These are phyloP conservation scores for Talpa occidentalis DNA, from an alignment of 2,113 vertebrate genomes.

Conservation along the genomic window DNA sequence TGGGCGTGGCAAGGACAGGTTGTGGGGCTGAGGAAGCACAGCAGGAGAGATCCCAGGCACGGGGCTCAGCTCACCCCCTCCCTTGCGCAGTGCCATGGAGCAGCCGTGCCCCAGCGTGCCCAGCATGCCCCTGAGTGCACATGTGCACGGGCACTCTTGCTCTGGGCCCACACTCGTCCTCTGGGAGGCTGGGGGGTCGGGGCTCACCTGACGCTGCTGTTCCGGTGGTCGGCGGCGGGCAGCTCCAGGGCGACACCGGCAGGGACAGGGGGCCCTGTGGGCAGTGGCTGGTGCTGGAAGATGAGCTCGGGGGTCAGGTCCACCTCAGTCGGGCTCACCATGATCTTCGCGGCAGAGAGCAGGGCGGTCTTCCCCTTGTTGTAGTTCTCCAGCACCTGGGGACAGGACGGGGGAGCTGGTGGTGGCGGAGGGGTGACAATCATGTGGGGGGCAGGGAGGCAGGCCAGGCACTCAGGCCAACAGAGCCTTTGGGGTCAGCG, in stretches of 20 bases:
- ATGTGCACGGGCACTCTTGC: rapidly evolving
- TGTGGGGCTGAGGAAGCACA: neutral
- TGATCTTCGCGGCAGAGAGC: constrained; percentile 98
- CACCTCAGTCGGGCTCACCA: constrained; percentile 99
- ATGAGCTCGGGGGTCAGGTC: constrained; percentile 96
- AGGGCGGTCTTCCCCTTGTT: constrained; percentile 98
- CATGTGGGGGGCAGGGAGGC: neutral
- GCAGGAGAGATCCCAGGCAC: neutral
- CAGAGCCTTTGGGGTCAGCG: neutral
- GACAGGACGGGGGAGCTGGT: neutral
- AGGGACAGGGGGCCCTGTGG: constrained; percentile 83
- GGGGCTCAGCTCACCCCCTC: rapidly evolving
- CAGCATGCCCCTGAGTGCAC: rapidly evolving
- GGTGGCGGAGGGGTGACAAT: neutral
- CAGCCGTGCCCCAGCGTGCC: rapidly evolving
- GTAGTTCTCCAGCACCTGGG: constrained; percentile 98
- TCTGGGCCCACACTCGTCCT: rapidly evolving
- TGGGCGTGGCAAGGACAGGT: neutral
- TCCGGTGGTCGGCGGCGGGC: constrained; percentile 88
- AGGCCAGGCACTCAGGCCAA: neutral
- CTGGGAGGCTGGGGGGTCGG: rapidly evolving
- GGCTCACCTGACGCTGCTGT: constrained; percentile 93
- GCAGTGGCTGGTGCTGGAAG: constrained; percentile 91
- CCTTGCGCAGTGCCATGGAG: rapidly evolving
- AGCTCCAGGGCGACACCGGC: constrained; percentile 75